These are phyloP conservation scores for Tenualosa ilisha DNA, from an alignment of 2,797 vertebrate species.

Conservation along the genomic window DNA sequence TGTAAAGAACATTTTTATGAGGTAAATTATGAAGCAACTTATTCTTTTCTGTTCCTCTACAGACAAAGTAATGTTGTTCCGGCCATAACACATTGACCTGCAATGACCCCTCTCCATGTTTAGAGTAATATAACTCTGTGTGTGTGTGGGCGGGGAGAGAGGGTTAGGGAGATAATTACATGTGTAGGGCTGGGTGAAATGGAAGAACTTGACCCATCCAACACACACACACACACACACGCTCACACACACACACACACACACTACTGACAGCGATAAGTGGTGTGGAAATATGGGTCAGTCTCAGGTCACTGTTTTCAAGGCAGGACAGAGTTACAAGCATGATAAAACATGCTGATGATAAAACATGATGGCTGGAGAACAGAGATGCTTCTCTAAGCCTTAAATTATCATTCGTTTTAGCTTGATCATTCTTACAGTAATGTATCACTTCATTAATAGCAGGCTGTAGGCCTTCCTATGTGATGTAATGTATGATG, in stretches of 20 bases:
- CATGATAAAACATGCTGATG: not conserved
- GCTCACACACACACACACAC: not conserved
- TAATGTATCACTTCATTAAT: not conserved
- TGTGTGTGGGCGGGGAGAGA: not conserved
- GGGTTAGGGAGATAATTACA: constrained; percentile 3
- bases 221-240: not conserved
- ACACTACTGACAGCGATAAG: not conserved
- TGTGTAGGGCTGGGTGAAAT: not conserved
- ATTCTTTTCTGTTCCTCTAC: not conserved
- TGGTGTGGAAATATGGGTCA: constrained; percentile 17
- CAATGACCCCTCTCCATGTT: not conserved
- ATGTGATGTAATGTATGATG: no score
- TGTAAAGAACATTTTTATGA: no score
- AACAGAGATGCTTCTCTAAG: not conserved
- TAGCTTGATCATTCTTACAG: not conserved
- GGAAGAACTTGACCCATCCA: constrained; percentile 1
- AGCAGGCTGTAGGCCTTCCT: no score
- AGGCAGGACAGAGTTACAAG: not conserved
- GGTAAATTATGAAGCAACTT: not conserved
- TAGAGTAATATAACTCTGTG: not conserved
- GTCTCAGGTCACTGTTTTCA: not conserved
- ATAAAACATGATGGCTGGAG: not conserved
- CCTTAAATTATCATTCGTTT: not conserved
- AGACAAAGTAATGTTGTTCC: not conserved
- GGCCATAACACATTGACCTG: not conserved